Percentiles rank a stretch among this genome's conserved stretches.
These are phyloP conservation scores for Hydrozoanthus gracilis DNA, from an alignment of 92 coral and sea anemone species.

Conservation along the genomic window DNA sequence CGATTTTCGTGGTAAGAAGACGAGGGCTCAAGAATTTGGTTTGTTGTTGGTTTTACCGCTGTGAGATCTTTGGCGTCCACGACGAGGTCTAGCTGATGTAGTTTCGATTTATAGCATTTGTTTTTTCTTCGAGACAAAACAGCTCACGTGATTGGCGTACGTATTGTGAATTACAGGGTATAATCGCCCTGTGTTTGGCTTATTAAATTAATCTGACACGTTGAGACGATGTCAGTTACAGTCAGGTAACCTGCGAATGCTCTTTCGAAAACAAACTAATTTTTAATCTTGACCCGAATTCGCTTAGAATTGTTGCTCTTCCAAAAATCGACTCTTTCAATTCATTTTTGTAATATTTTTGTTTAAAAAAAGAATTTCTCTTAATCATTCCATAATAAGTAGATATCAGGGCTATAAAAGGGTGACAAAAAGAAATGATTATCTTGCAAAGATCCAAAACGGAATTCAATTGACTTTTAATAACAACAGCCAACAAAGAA, in stretches of 20 bases:
- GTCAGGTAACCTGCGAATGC: not conserved
- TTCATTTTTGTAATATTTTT: not conserved
- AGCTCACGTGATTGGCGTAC: conserved; percentile 37
- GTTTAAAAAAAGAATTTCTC: not conserved
- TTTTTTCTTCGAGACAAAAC: conserved; percentile 17
- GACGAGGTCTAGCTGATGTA: not conserved
- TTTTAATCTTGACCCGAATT: not conserved
- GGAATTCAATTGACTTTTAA: conserved; percentile 53
- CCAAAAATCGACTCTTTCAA: not conserved
- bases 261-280: not conserved
- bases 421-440: conserved; percentile 41
- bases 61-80: conserved; percentile 4
- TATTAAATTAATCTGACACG: conserved; percentile 45
- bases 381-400: conserved; percentile 27
- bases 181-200: conserved; percentile 37
- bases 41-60: conserved; percentile 7
- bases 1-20: not conserved
- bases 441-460: conserved; percentile 54
- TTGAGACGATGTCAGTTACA: conserved; percentile 26
- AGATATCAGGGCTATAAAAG: conserved; percentile 41
- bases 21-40: not conserved
- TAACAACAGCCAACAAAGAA: conserved; percentile 53
- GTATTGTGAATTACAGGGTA: conserved; percentile 21
- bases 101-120: conserved; percentile 25
- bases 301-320: not conserved